Percentiles rank a stretch among this genome's conserved stretches.
Evolutionary conservation across 2,113 vertebrate genomes (phyloP).

Genomic region (Lycaon pictus): DNA sequence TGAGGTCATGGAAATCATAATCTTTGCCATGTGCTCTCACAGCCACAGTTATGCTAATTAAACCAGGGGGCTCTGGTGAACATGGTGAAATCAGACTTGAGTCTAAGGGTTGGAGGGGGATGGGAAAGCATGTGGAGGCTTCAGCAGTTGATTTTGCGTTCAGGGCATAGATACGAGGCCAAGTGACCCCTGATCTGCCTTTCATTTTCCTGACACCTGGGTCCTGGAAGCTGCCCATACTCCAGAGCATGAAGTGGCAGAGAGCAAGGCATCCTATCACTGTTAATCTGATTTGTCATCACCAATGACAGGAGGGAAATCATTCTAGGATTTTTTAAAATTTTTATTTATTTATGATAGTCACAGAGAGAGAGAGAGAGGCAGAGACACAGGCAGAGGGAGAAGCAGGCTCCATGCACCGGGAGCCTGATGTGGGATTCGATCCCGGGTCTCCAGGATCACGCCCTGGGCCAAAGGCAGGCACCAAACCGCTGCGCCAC

Average conservation of each 20-base stretch:
- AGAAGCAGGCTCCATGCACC: no score
- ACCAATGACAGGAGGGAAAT: conserved; percentile 62
- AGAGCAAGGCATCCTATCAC: conserved; percentile 65
- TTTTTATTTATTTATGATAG: no score
- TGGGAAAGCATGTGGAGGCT: not conserved
- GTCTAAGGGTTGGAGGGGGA: conserved; percentile 52
- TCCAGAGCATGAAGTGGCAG: conserved; percentile 71
- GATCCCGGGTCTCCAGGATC: no score
- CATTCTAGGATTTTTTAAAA: conserved; percentile 32
- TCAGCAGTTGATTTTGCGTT: not conserved
- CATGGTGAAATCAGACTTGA: conserved; percentile 48
- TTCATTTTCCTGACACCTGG: conserved; percentile 70
- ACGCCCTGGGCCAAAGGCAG: no score
- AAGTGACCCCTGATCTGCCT: conserved; percentile 63
- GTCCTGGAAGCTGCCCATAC: conserved; percentile 51
- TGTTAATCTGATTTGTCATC: conserved; percentile 76
- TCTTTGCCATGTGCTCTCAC: conserved; percentile 64
- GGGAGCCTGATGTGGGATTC: no score
- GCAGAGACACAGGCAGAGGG: no score
- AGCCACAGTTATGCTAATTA: conserved; percentile 75
- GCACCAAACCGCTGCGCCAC: no score
- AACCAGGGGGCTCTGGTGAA: conserved; percentile 59
- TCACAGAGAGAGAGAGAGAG: no score
- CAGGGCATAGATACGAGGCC: conserved; percentile 76
- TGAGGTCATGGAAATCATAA: conserved; percentile 75